phyloP scores from a whole-genome alignment of 2,113 vertebrate genomes.

The Sceloporus tristichus region DNA sequence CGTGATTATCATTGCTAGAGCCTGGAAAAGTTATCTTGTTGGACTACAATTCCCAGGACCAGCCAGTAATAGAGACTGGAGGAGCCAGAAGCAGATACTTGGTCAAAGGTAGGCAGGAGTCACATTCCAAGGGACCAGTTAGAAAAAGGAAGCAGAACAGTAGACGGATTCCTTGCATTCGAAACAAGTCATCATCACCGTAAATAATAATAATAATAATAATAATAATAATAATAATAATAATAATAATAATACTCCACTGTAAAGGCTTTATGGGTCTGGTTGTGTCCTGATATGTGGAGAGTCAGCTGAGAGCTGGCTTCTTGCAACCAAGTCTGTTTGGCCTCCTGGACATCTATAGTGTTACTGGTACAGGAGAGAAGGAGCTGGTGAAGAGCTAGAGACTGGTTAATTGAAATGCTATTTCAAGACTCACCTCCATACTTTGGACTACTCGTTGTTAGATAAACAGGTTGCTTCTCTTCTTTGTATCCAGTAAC shows the following conservation, averaged over 20 bases:
- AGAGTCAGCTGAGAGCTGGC: background rate
- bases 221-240: no score
- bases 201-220: no score
- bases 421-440: background rate
- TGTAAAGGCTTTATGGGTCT: background rate
- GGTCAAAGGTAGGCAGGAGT: background rate
- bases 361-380: background rate
- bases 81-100: background rate
- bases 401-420: background rate
- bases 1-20: background rate
- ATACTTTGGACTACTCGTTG: no score
- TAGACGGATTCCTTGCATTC: background rate
- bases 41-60: no score
- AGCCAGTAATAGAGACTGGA: background rate
- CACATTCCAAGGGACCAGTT: background rate
- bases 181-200: no score
- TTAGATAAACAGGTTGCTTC: background rate
- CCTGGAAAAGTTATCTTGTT: no score
- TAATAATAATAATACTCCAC: background rate
- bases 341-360: background rate
- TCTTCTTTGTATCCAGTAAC: background rate
- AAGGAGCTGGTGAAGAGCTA: background rate
- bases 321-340: background rate
- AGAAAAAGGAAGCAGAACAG: background rate
- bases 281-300: background rate